phyloP scores from a whole-genome alignment of 1,140 invertebrate genomes.

The Bombus breviceps region DNA sequence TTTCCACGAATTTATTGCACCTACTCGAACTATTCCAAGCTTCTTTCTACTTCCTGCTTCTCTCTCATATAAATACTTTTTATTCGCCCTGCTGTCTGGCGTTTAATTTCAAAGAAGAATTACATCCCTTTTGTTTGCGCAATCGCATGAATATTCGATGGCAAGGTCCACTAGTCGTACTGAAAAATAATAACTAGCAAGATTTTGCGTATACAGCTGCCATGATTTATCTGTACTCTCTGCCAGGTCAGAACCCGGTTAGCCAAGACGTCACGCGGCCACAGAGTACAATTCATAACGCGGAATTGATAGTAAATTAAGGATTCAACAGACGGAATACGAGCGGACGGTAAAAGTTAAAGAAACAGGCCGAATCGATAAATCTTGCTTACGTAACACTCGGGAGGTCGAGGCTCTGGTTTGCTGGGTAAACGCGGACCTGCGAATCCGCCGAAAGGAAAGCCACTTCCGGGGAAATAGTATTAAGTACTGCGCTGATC shows the following conservation, averaged over 20 bases:
- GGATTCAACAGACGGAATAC: conserved; percentile 7
- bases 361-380: conserved; percentile 37
- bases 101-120: neutral
- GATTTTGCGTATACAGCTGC: neutral
- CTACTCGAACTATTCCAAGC: neutral
- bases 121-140: neutral
- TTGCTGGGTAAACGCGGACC: neutral
- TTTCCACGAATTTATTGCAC: conserved; percentile 21
- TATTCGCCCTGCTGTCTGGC: too few relatives aligned
- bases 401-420: neutral
- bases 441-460: conserved; percentile 15
- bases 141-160: conserved; percentile 28
- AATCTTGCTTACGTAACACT: conserved; percentile 49
- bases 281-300: conserved; percentile 42
- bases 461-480: conserved; percentile 41
- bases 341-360: conserved; percentile 23
- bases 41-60: neutral
- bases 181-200: neutral
- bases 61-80: neutral
- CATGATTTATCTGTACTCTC: conserved; percentile 52
- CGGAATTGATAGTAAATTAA: conserved; percentile 61
- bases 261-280: conserved; percentile 13
- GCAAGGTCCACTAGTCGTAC: neutral
- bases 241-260: neutral
- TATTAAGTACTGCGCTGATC: conserved; percentile 39